phyloP scores from a whole-genome alignment of 2,113 vertebrate species.

The Irena cyanogastra region DNA sequence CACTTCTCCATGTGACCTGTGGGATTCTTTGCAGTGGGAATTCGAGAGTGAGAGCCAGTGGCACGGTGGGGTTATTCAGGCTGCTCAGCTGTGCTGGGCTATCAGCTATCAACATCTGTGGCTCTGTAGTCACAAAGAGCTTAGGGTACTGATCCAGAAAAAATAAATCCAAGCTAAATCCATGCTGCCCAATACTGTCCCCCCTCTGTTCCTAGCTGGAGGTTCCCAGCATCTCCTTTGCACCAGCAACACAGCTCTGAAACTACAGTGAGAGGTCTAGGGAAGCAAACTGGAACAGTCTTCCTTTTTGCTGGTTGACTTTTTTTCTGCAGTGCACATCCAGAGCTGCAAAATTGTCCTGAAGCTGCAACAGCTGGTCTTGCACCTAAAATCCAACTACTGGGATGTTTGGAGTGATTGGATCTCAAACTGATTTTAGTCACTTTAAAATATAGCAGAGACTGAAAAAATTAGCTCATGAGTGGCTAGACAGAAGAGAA shows the following conservation, averaged over 20 bases:
- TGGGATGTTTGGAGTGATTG: background rate
- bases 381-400: background rate
- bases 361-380: background rate
- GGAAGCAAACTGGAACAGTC: background rate
- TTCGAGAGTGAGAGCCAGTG: background rate
- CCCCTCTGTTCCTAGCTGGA: background rate
- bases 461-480: background rate
- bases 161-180: background rate
- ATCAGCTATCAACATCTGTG: background rate
- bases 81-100: slow-evolving; percentile 11
- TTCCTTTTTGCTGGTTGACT: background rate
- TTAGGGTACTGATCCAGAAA: background rate
- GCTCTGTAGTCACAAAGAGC: background rate
- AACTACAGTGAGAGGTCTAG: background rate
- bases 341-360: background rate
- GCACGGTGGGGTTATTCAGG: background rate
- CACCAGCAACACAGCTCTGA: background rate
- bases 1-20: background rate
- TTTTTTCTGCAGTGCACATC: background rate
- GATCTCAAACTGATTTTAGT: background rate
- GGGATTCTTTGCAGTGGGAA: background rate
- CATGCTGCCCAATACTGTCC: background rate
- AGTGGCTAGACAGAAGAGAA: background rate
- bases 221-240: background rate
- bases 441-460: background rate